Conservation (phyloP, 2,888 invertebrate genomes). For the Spilosoma lubricipeda region DNA sequence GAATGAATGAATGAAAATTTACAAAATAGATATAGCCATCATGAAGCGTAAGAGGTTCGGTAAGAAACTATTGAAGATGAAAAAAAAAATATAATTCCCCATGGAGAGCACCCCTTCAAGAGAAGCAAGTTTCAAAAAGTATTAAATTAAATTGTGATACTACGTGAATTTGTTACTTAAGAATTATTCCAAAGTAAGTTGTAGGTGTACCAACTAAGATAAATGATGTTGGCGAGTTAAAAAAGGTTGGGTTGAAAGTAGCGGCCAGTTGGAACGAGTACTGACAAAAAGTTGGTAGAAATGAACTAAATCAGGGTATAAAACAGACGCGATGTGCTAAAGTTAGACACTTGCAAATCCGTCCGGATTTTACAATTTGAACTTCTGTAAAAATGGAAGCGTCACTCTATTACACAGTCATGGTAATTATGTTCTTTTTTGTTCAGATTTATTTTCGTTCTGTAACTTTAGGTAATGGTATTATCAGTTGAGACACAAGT, state of each 20-base stretch:
- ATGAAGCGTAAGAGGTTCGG: conserved; percentile 50
- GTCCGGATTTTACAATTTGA: conserved; percentile 15
- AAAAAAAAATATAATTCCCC: conserved; percentile 67
- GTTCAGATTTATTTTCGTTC: too few relatives aligned
- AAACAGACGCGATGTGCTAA: conserved; percentile 16
- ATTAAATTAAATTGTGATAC: conserved; percentile 61
- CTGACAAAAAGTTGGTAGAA: conserved; percentile 23
- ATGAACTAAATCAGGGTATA: conserved; percentile 25
- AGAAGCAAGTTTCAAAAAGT: conserved; percentile 63
- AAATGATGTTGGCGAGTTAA: not conserved
- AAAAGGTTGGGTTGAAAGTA: conserved; percentile 10
- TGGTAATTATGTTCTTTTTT: not conserved
- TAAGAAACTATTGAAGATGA: conserved; percentile 60
- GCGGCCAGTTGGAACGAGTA: conserved; percentile 12
- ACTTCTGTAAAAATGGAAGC: conserved; percentile 9
- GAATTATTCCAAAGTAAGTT: conserved; percentile 52
- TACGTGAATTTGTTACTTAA: conserved; percentile 62
- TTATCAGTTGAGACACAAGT: too few relatives aligned
- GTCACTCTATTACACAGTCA: not conserved
- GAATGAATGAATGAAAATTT: too few relatives aligned
- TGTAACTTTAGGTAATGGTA: too few relatives aligned
- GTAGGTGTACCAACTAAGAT: conserved; percentile 19
- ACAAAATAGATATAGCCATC: too few relatives aligned
- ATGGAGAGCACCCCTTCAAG: conserved; percentile 56
- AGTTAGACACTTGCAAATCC: conserved; percentile 20